Evolutionary conservation across 2,797 vertebrate species (phyloP).

Genomic region (Crenuchus spilurus): DNA sequence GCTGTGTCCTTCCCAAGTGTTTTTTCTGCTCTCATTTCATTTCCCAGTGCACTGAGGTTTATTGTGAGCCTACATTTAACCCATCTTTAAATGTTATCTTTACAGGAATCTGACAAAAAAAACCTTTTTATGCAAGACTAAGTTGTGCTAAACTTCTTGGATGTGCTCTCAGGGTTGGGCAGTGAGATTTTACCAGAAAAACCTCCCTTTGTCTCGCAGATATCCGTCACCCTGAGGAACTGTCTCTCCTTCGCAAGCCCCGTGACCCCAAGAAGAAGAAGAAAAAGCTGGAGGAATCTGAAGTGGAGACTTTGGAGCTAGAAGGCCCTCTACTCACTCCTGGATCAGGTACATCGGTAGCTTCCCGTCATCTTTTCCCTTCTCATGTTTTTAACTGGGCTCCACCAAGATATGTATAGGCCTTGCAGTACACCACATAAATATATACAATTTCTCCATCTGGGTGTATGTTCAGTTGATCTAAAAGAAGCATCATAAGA

Average conservation of each 20-base stretch:
- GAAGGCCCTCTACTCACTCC: slow-evolving; percentile 95
- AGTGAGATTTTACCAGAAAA: background rate
- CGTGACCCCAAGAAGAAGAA: slow-evolving; percentile 98
- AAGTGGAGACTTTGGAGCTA: slow-evolving; percentile 88
- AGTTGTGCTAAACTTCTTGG: background rate
- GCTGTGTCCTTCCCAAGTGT: slow-evolving; percentile 9
- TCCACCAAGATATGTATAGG: background rate
- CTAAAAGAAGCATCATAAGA: background rate
- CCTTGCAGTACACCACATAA: background rate
- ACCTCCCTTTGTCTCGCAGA: slow-evolving; percentile 72
- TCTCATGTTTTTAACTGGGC: background rate
- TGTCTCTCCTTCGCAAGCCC: slow-evolving; percentile 95
- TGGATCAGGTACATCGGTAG: slow-evolving; percentile 83
- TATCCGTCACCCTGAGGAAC: slow-evolving; percentile 97
- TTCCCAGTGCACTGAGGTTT: background rate
- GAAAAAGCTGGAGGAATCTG: slow-evolving; percentile 94
- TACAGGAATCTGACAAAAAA: background rate
- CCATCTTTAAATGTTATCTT: background rate
- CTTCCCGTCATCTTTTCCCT: background rate
- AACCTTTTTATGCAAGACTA: background rate
- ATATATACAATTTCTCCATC: background rate
- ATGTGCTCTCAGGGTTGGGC: background rate
- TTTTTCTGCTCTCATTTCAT: slow-evolving; percentile 5
- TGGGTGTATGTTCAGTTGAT: background rate
- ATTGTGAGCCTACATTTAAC: background rate